A percentile compares a stretch with the other conserved stretches of the same genome.
Evolutionary conservation across 2,113 vertebrate species (phyloP).

Genomic region (Leptocoma aspasia): DNA sequence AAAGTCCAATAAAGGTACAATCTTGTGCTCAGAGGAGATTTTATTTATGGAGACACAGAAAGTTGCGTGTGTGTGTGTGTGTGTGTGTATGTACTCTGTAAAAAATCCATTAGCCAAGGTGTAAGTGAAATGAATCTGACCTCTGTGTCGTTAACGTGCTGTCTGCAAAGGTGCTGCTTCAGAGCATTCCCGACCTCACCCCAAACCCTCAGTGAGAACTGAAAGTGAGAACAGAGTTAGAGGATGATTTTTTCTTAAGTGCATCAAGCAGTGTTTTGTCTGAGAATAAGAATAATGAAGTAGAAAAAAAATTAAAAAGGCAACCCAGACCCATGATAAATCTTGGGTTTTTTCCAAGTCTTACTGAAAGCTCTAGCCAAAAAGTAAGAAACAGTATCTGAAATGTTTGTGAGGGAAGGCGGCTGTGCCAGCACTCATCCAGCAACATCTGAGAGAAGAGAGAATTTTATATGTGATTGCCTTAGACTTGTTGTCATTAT

Average conservation of each 20-base stretch:
- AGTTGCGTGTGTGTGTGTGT: not conserved
- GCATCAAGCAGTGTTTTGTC: constrained; percentile 64
- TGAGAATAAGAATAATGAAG: constrained; percentile 53
- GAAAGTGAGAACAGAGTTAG: constrained; percentile 36
- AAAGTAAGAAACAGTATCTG: constrained; percentile 76
- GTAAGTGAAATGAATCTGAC: constrained; percentile 67
- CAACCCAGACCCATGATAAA: constrained; percentile 44
- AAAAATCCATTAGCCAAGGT: constrained; percentile 73
- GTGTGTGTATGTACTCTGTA: constrained; percentile 42
- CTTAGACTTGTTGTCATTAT: constrained; percentile 72
- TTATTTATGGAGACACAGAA: constrained; percentile 49
- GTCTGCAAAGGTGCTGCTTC: constrained; percentile 56
- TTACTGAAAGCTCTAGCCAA: constrained; percentile 57
- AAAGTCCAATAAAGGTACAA: constrained; percentile 29
- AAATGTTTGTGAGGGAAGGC: constrained; percentile 70
- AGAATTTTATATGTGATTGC: constrained; percentile 64
- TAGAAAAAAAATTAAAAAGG: constrained; percentile 1
- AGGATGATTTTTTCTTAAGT: constrained; percentile 3
- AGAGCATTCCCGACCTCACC: constrained; percentile 58
- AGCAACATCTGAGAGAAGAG: constrained; percentile 62
- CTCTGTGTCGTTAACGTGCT: constrained; percentile 49
- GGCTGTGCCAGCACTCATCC: constrained; percentile 63
- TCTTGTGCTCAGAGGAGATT: not conserved
- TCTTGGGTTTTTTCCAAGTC: constrained; percentile 72
- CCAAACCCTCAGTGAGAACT: constrained; percentile 23